phyloP scores from a whole-genome alignment of 2,797 vertebrate species.

The Phoxinus dragarum region DNA sequence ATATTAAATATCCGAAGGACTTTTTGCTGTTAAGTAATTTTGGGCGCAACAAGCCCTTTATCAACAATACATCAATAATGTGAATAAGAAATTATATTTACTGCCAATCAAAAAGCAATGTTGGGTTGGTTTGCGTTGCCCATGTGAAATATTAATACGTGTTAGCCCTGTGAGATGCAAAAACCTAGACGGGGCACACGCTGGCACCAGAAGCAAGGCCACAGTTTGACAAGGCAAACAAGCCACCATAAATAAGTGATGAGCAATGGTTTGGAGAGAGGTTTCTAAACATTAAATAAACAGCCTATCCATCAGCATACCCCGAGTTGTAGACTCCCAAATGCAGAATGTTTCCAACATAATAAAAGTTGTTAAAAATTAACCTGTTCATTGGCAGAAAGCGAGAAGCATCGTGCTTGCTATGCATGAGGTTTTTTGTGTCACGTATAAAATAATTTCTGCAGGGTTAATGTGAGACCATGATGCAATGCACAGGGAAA shows the following conservation, averaged over 20 bases:
- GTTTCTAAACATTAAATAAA: constrained; percentile 71
- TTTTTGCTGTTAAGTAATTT: constrained; percentile 55
- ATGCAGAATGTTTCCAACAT: constrained; percentile 15
- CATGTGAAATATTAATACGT: constrained; percentile 83
- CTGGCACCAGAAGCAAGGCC: constrained; percentile 79
- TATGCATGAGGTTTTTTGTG: background rate
- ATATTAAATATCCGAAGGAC: constrained; percentile 67
- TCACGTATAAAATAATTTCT: constrained; percentile 39
- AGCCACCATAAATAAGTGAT: constrained; percentile 80
- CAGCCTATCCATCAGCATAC: constrained; percentile 58
- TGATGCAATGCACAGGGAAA: constrained; percentile 32
- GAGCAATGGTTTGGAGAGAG: constrained; percentile 75
- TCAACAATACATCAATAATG: constrained; percentile 71
- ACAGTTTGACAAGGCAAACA: constrained; percentile 81
- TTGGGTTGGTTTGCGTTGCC: constrained; percentile 69
- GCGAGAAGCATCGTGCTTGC: constrained; percentile 14
- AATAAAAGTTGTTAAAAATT: constrained; percentile 23
- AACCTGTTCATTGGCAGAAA: constrained; percentile 18
- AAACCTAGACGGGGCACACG: constrained; percentile 74
- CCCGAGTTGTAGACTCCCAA: constrained; percentile 42
- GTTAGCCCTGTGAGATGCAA: constrained; percentile 82
- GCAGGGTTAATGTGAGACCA: constrained; percentile 45
- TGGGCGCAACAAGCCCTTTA: constrained; percentile 51
- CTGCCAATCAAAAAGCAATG: constrained; percentile 70
- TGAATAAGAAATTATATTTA: constrained; percentile 68